Evolutionary conservation across 2,113 vertebrate genomes (phyloP).

Genomic region (Condylura cristata): DNA sequence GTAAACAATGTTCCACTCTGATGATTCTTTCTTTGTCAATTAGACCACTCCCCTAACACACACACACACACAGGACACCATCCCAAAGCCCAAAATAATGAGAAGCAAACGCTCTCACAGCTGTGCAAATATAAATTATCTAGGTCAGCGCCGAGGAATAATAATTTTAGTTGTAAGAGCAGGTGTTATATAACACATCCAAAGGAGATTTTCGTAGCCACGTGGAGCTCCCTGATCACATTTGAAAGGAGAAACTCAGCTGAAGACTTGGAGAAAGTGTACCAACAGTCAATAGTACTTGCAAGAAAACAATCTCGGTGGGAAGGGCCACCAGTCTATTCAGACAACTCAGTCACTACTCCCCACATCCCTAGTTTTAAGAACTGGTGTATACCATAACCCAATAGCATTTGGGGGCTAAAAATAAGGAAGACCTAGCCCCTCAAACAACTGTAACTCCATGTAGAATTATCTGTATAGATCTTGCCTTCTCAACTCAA

Average conservation of each 20-base stretch:
- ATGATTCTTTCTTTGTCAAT: background rate
- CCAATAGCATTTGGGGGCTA: too few relatives aligned
- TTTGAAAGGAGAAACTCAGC: conserved; percentile 39
- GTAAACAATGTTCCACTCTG: background rate
- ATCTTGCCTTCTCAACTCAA: too few relatives aligned
- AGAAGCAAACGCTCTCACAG: conserved; percentile 28
- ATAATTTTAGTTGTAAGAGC: background rate
- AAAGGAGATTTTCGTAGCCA: conserved; percentile 23
- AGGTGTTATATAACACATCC: conserved; percentile 16
- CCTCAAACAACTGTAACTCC: background rate
- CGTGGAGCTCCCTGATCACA: background rate
- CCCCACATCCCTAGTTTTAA: too few relatives aligned
- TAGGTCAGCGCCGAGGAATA: conserved; percentile 14
- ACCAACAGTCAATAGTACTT: background rate
- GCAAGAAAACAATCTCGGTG: background rate
- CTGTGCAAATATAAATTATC: conserved; percentile 59
- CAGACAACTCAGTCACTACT: too few relatives aligned
- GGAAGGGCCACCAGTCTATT: rapidly evolving
- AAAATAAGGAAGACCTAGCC: background rate
- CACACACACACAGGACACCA: background rate
- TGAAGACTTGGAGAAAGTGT: conserved; percentile 33
- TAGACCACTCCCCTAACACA: background rate
- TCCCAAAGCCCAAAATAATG: background rate
- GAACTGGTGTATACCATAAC: too few relatives aligned
- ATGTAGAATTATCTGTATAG: rapidly evolving